phyloP scores from a whole-genome alignment of 2,113 vertebrate genomes.

The Setophaga petechia region DNA sequence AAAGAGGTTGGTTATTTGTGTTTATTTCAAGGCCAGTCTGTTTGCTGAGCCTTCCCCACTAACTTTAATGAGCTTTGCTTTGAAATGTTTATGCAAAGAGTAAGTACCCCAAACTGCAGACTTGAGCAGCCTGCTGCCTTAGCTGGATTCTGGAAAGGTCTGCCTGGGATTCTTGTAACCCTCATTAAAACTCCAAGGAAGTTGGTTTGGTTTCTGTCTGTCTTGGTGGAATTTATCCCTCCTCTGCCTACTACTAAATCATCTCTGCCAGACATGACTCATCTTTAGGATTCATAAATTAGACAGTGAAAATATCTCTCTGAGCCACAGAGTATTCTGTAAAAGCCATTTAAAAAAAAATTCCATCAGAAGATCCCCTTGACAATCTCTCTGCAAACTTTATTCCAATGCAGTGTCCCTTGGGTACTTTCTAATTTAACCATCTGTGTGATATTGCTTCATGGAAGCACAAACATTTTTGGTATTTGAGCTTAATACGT shows the following conservation, averaged over 20 bases:
- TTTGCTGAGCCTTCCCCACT: background rate
- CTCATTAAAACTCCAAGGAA: conserved; percentile 18
- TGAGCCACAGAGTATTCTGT: background rate
- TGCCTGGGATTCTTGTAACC: background rate
- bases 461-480: background rate
- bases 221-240: conserved; percentile 45
- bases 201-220: conserved; percentile 25
- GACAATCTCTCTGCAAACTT: background rate
- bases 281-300: conserved; percentile 43
- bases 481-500: background rate
- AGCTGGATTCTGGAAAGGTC: background rate
- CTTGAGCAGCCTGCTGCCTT: background rate
- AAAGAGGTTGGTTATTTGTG: background rate
- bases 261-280: conserved; percentile 48
- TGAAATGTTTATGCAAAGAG: background rate
- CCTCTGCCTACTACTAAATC: conserved; percentile 23
- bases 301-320: conserved; percentile 10
- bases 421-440: background rate
- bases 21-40: background rate
- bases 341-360: background rate
- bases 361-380: background rate
- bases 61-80: conserved; percentile 8
- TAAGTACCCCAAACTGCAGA: background rate
- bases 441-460: background rate
- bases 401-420: background rate